Evolutionary conservation across 2,888 invertebrate species (phyloP), one percentile per base, ranked within the genome.

Genomic region (Stratiomys singularior): DNA sequence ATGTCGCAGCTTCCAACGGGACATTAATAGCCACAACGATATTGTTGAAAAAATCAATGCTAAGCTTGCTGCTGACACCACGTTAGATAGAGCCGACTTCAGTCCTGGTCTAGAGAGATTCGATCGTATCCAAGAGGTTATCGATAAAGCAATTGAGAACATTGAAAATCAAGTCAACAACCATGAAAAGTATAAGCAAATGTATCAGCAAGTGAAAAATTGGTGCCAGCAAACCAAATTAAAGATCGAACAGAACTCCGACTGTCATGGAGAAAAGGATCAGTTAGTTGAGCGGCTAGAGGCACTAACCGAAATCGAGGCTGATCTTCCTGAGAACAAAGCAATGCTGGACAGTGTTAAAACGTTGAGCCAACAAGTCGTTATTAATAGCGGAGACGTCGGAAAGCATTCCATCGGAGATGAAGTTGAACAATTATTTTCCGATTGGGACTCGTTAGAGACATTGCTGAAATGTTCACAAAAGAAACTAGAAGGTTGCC

Each of bases 201-300:
- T 93, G 0, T 93, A 93, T 82, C 93, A 94, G 82, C 93, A 92
- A 82, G 93, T 95, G 78, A 91, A 93, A 77, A 96, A 97, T 82
- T 96, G 95, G 95, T 90, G 97, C 27, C 90, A 94, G 30, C 92
- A 92, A 83, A 91, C 92, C 18, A 92, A 94, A 83, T 89, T 94
- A n/a, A 93, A 94, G 81, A 91, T 96, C 30, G 96, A 96, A 83
- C 93, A 94, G 82, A 93, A 93, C 81, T 92, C 94, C 1, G 96
- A 96, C 85, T 93, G 95, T 0, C 96, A 96, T 84, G 96, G 96
- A 1, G 96, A 97, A 84, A 93, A 94, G 81, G 92, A 93, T 71
- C 90, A 91, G 76, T 92, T 94, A 0, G 89, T 93, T 77, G 92
- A 93, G 82, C 95, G 96, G 84, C 90, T 95, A 37, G 91, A 91